Base-by-base conservation (phyloP, 1,140 invertebrate species). In the Thereuonema tuberculata region DNA sequence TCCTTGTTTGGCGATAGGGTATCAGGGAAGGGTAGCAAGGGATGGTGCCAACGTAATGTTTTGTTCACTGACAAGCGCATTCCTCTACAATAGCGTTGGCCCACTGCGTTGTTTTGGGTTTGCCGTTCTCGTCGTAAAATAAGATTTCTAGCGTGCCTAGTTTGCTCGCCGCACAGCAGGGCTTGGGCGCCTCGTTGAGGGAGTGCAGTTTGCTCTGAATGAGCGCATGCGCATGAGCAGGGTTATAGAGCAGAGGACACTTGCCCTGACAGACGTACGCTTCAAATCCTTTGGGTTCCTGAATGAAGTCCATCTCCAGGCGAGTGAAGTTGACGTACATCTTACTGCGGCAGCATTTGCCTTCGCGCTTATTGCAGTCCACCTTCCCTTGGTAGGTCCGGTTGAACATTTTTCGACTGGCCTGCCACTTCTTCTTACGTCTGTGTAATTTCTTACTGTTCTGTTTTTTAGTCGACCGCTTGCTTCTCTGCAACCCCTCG, bases 11-110 rank as follows among this genome's bases (percentile, higher is more conserved):
- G n/a, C n/a, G n/a, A n/a, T n/a, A n/a, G n/a, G n/a, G n/a, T n/a
- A n/a, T n/a, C n/a, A n/a, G n/a, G n/a, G n/a, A n/a, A n/a, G n/a
- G n/a, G n/a, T n/a, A n/a, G n/a, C n/a, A n/a, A n/a, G n/a, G n/a
- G n/a, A n/a, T n/a, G n/a, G n/a, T n/a, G n/a, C n/a, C n/a, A n/a
- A n/a, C n/a, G n/a, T n/a, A n/a, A n/a, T n/a, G n/a, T n/a, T n/a
- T n/a, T n/a, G n/a, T n/a, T 73, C 78, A 86, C 52, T 82, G 83
- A 71, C 85, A 87, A 52, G 82, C 83, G 69, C 85, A 87, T 68
- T 86, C 83, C 25, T 81, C 65, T 20, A 86, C 83, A 63, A 78
- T 76, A 77, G 85, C 85, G 63, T 86, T 80, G 62, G 81, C 79
- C 82, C 84, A 84, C 28, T 78, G 80, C 15, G 83, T 80, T 27